Conservation (phyloP, 2,113 vertebrate species). For the Chaenogobius annularis region DNA sequence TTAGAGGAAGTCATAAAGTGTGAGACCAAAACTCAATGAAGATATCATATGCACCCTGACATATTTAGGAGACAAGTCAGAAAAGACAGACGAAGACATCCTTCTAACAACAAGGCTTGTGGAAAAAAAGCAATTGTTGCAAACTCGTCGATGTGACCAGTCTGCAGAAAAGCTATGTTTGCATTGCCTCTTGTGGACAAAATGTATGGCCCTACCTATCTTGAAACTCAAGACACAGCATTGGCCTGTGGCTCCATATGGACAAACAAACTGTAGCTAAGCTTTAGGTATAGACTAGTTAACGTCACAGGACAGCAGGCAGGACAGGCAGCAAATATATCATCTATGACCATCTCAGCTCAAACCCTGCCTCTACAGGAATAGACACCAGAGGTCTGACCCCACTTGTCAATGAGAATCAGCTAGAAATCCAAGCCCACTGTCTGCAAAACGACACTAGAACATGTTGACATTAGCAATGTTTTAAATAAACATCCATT, state of each 20-base stretch:
- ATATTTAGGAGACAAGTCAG: not conserved
- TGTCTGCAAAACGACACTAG: not conserved
- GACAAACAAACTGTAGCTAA: conserved; percentile 18
- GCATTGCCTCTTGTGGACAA: conserved; percentile 31
- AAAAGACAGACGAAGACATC: not conserved
- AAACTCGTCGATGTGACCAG: conserved; percentile 4
- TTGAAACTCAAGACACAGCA: conserved; percentile 36
- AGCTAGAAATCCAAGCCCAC: not conserved
- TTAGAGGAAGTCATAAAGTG: conserved; percentile 1
- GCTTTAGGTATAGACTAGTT: conserved; percentile 9
- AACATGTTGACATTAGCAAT: no score
- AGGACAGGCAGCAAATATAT: conserved; percentile 12
- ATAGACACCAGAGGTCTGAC: conserved; percentile 14
- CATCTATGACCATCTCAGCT: conserved; percentile 18
- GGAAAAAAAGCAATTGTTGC: conserved; percentile 2
- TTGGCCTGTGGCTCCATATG: conserved; percentile 19
- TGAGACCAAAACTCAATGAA: conserved; percentile 1
- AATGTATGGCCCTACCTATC: not conserved
- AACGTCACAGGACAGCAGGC: conserved; percentile 21
- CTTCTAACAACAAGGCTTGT: not conserved
- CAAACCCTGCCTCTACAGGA: conserved; percentile 4
- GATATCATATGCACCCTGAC: not conserved
- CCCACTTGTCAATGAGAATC: not conserved
- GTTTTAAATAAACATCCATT: no score
- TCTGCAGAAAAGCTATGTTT: conserved; percentile 12